These are phyloP conservation scores for Diglossa cyanea DNA, from an alignment of 2,797 vertebrate genomes.

Conservation along the genomic window DNA sequence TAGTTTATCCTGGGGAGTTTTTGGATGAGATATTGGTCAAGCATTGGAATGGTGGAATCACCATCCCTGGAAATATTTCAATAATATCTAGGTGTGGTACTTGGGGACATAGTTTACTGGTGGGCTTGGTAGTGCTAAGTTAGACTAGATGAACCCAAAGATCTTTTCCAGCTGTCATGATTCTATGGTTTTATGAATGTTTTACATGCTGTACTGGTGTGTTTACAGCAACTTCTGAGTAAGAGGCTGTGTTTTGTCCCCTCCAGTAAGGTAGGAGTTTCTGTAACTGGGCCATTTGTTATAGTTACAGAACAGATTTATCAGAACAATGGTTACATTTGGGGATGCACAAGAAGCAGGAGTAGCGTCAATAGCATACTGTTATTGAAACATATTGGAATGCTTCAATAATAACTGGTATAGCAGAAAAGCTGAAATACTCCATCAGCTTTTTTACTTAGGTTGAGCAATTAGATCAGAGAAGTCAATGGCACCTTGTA, in stretches of 20 bases:
- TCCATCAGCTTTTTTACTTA: neutral
- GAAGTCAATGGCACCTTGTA: neutral
- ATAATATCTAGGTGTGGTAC: too few species aligned
- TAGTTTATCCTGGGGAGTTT: neutral
- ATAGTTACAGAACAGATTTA: neutral
- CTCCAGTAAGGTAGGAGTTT: neutral
- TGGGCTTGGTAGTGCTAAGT: neutral
- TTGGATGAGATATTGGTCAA: neutral
- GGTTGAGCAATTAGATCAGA: neutral
- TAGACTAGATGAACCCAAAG: accelerated
- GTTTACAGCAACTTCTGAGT: neutral
- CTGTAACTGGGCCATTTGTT: neutral
- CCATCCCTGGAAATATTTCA: neutral
- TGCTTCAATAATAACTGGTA: neutral
- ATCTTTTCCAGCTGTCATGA: neutral
- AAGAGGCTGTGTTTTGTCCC: neutral
- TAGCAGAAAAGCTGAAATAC: neutral
- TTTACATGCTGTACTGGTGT: neutral
- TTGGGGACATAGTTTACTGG: neutral
- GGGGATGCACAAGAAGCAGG: neutral
- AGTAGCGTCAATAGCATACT: neutral
- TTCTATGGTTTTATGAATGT: neutral
- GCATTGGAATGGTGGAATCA: neutral
- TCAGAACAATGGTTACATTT: neutral
- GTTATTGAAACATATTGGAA: neutral